A percentile compares a stretch with the other conserved stretches of the same genome.
These are phyloP conservation scores for Pantala flavescens DNA, from an alignment of 1,140 invertebrate genomes.

Conservation along the genomic window DNA sequence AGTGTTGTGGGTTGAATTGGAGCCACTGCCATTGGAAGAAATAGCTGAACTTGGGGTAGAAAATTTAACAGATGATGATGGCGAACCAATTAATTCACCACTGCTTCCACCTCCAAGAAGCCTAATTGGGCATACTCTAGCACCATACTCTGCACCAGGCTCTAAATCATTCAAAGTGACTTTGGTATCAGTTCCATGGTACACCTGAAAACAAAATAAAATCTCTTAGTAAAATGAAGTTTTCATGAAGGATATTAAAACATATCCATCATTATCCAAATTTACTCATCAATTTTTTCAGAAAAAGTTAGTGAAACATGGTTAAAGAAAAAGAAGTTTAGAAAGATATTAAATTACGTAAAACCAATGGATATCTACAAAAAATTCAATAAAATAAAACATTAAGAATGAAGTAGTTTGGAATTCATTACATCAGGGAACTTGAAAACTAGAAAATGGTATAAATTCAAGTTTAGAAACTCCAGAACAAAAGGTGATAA, in stretches of 20 bases:
- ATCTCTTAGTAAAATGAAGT: not conserved
- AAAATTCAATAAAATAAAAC: too few relatives aligned
- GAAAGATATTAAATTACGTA: too few relatives aligned
- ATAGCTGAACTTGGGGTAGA: conserved; percentile 32
- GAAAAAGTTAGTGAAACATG: too few relatives aligned
- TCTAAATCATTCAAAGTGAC: conserved; percentile 54
- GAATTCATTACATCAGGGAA: too few relatives aligned
- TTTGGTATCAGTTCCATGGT: conserved; percentile 53
- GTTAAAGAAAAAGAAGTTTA: too few relatives aligned
- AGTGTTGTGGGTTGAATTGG: conserved; percentile 20
- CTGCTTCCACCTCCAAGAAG: conserved; percentile 33
- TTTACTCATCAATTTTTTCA: too few relatives aligned
- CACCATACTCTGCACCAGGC: conserved; percentile 55
- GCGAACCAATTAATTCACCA: conserved; percentile 50
- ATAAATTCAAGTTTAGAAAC: too few relatives aligned
- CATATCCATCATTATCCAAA: not conserved
- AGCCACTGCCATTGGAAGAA: conserved; percentile 23
- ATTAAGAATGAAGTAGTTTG: too few relatives aligned
- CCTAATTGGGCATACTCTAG: conserved; percentile 62
- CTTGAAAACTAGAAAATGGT: too few relatives aligned
- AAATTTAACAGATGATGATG: conserved; percentile 48
- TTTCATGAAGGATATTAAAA: not conserved
- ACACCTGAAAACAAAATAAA: conserved; percentile 43
- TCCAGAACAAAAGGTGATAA: too few relatives aligned
- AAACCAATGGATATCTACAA: too few relatives aligned